Conservation (phyloP, 2,888 invertebrate genomes). For the Caenorhabditis wallacei region DNA sequence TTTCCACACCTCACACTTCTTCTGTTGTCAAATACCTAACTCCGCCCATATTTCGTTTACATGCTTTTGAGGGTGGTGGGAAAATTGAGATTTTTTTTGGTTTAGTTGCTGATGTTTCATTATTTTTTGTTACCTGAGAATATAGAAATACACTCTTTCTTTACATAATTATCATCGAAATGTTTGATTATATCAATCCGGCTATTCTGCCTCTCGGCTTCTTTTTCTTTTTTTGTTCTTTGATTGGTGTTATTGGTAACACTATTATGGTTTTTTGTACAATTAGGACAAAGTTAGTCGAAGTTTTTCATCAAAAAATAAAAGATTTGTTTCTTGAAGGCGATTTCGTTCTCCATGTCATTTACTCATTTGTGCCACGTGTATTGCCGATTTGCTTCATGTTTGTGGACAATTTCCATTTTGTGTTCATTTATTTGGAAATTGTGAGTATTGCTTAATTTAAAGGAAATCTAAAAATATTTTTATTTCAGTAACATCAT, state of each 20-base stretch:
- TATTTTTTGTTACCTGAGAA: slow-evolving; percentile 5
- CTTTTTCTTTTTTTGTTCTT: slow-evolving; percentile 65
- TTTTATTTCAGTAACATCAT: slow-evolving; percentile 46
- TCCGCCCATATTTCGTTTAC: slow-evolving; percentile 24
- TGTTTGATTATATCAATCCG: slow-evolving; percentile 68
- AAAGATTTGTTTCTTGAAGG: slow-evolving; percentile 18
- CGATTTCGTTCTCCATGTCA: slow-evolving; percentile 67
- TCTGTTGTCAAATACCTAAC: background rate
- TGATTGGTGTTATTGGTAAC: slow-evolving; percentile 66
- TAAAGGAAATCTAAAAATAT: background rate
- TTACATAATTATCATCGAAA: background rate
- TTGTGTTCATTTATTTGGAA: slow-evolving; percentile 61
- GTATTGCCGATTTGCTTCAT: slow-evolving; percentile 65
- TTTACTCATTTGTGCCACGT: slow-evolving; percentile 63
- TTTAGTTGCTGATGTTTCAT: slow-evolving; percentile 6
- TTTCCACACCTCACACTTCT: background rate
- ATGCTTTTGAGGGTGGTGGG: background rate
- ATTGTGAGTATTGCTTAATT: slow-evolving; percentile 21
- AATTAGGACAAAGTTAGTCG: slow-evolving; percentile 54
- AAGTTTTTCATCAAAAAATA: background rate
- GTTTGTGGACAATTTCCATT: slow-evolving; percentile 67
- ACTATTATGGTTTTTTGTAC: slow-evolving; percentile 61
- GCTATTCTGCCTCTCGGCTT: slow-evolving; percentile 66
- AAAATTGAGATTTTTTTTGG: background rate
- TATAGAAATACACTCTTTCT: background rate